phyloP scores from a whole-genome alignment of 2,888 invertebrate species.

The Oxycera nigricornis region DNA sequence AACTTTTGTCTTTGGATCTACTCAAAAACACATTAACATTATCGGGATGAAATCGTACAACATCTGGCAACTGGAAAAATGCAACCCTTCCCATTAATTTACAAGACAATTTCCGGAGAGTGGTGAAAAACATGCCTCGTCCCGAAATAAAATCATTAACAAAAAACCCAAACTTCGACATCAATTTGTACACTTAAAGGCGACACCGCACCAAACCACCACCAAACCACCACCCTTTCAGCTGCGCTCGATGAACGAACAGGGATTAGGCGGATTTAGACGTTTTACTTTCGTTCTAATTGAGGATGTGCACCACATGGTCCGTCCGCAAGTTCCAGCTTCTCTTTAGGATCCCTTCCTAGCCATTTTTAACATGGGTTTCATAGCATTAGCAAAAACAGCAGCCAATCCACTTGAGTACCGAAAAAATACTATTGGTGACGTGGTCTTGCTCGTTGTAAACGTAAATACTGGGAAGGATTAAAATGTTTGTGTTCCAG shows the following conservation, averaged over 20 bases:
- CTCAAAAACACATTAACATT: neutral
- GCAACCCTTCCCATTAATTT: constrained; percentile 29
- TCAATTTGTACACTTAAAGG: constrained; percentile 33
- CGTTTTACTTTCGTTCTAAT: constrained; percentile 35
- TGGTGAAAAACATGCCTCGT: neutral
- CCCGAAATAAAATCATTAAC: constrained; percentile 8
- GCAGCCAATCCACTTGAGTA: constrained; percentile 36
- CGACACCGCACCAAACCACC: constrained; percentile 15
- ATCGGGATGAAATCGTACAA: neutral
- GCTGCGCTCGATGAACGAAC: neutral
- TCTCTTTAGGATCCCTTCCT: neutral
- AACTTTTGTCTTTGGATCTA: neutral
- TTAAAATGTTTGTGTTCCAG: neutral
- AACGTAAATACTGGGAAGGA: neutral
- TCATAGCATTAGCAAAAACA: constrained; percentile 25
- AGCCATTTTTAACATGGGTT: neutral
- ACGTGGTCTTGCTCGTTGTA: neutral
- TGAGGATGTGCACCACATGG: constrained; percentile 42
- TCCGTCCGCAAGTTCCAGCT: neutral
- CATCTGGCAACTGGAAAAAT: constrained; percentile 15
- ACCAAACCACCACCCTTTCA: neutral
- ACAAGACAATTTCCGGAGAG: constrained; percentile 34
- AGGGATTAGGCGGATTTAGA: constrained; percentile 37
- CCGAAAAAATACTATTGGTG: neutral
- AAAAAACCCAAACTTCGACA: constrained; percentile 30